phyloP scores from a whole-genome alignment of 2,888 invertebrate genomes.

The Megaustenia siamemsis region DNA sequence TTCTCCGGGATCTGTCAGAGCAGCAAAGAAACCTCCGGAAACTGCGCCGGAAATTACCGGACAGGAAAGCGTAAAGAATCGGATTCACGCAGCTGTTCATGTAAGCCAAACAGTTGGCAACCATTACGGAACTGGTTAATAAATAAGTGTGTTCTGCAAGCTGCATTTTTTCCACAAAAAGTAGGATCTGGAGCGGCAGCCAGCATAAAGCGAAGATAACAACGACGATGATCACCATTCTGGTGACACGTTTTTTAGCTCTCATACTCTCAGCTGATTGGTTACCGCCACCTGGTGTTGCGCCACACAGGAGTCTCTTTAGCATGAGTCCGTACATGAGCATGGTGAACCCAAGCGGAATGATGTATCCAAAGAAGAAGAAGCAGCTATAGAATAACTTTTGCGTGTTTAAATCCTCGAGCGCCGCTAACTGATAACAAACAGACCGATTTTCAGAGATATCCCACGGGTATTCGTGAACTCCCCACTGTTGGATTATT shows the following conservation, averaged over 20 bases:
- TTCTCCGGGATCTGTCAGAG: conserved; percentile 61
- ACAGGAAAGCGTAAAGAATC: conserved; percentile 94
- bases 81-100: conserved; percentile 97
- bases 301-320: conserved; percentile 90
- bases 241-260: conserved; percentile 92
- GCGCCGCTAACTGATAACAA: conserved; percentile 65
- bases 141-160: conserved; percentile 84
- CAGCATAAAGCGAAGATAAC: conserved; percentile 88
- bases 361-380: conserved; percentile 91
- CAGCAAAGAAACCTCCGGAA: conserved; percentile 83
- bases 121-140: conserved; percentile 82
- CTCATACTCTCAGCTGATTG: conserved; percentile 88
- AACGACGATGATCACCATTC: conserved; percentile 94
- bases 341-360: conserved; percentile 92
- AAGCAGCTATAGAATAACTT: conserved; percentile 80
- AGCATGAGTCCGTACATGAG: conserved; percentile 94
- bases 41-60: conserved; percentile 95
- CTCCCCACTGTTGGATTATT: conserved; percentile 71
- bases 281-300: conserved; percentile 87
- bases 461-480: conserved; percentile 78
- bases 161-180: conserved; percentile 86
- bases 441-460: conserved; percentile 67
- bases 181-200: conserved; percentile 90
- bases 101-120: conserved; percentile 85
- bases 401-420: neutral